Conservation (phyloP, 2,797 vertebrate genomes). For the Melanitta fusca region DNA sequence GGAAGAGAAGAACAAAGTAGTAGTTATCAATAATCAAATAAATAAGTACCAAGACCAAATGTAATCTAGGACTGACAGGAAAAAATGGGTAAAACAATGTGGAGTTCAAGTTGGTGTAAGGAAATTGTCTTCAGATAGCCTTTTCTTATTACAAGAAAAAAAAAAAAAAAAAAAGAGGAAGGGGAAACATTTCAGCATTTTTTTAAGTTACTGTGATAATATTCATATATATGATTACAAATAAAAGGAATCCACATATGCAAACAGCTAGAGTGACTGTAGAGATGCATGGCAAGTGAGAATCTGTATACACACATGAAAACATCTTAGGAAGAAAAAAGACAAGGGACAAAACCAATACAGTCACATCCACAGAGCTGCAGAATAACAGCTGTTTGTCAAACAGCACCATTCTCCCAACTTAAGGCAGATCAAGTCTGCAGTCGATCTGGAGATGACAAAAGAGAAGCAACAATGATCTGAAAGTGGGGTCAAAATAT, state of each 20-base stretch:
- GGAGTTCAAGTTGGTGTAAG: neutral
- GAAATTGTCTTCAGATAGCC: neutral
- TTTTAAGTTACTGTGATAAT: neutral
- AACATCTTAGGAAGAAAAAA: neutral
- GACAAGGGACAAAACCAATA: neutral
- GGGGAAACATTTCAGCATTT: neutral
- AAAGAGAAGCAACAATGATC: neutral
- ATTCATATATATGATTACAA: neutral
- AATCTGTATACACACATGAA: neutral
- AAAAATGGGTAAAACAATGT: neutral
- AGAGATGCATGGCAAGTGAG: neutral
- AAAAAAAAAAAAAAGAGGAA: neutral
- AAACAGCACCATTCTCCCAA: neutral
- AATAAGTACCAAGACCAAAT: neutral
- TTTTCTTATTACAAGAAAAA: neutral
- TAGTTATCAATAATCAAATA: neutral
- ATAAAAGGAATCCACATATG: neutral
- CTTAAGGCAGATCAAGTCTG: fast-evolving
- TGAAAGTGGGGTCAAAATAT: neutral
- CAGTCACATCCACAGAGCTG: neutral
- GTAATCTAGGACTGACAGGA: neutral
- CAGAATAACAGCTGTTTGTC: neutral
- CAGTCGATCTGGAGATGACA: neutral
- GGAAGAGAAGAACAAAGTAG: neutral
- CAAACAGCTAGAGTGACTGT: neutral